These are phyloP conservation scores for Holothuria scabra DNA, from an alignment of 53 echinoderm and acorn worm genomes.

Conservation along the genomic window DNA sequence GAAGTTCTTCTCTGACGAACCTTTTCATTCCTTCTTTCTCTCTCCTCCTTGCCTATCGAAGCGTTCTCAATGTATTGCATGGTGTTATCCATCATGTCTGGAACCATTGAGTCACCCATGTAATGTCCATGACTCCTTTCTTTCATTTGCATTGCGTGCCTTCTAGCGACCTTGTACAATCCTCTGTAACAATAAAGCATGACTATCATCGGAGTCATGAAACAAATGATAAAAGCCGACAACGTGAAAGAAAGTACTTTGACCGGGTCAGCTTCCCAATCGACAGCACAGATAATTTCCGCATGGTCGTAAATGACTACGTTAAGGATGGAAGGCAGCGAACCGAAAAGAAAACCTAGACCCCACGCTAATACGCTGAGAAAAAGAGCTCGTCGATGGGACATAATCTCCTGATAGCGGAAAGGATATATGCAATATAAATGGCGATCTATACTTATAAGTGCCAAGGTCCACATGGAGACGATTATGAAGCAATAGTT, in stretches of 20 bases:
- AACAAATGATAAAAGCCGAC: constrained; percentile 75
- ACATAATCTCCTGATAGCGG: constrained; percentile 60
- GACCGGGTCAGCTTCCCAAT: constrained; percentile 74
- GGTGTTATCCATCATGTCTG: not conserved
- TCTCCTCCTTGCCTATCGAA: not conserved
- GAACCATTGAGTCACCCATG: not conserved
- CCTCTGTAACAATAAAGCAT: constrained; percentile 71
- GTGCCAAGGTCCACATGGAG: constrained; percentile 83
- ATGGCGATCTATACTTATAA: constrained; percentile 79
- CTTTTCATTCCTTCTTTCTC: not conserved
- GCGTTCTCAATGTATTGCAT: not conserved
- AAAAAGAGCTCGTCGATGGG: constrained; percentile 47
- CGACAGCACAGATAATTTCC: constrained; percentile 79
- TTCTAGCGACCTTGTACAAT: constrained; percentile 67
- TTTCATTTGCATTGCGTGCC: constrained; percentile 64
- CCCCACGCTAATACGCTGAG: constrained; percentile 54
- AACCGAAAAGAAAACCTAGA: constrained; percentile 65
- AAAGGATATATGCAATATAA: constrained; percentile 76
- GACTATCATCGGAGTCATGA: constrained; percentile 60
- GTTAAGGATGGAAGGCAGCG: constrained; percentile 48
- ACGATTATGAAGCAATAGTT: constrained; percentile 92
- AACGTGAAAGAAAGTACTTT: constrained; percentile 62
- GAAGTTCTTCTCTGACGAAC: constrained; percentile 30
- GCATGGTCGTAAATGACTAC: constrained; percentile 79
- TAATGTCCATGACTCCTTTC: not conserved